Base-by-base conservation (phyloP, 64 coral and sea anemone genomes). In the Stichodactyla mertensii region DNA sequence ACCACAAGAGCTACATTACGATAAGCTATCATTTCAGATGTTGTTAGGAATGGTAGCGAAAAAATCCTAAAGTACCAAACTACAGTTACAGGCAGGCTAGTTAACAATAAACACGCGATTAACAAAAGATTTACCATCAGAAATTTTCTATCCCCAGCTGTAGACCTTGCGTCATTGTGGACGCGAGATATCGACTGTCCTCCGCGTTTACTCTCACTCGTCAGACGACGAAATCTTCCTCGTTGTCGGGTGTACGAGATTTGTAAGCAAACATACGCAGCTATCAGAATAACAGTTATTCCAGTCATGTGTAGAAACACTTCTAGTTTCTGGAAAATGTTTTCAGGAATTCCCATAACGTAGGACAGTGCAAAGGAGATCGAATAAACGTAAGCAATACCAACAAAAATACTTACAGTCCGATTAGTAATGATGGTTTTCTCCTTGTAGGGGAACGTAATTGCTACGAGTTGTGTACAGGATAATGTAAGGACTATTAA, bases 61-160 rank as follows among this genome's bases (percentile, higher is more conserved):
- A 52, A 71, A 19, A 77, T 11, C 24, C 69, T 74, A 8, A 13
- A 23, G 8, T 85, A 57, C 89, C 89, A 85, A 20, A 85, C 14
- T 11, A 90, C 28, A 9, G 71, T 62, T 0, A 55, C 61, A 6
- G 89, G 89, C 0, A 58, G 82, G 12, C 52, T 82, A 11, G 64
- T 71, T n/a, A 85, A 11, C 23, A 90, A 59, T 45, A 90, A 64
- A 23, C 83, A 77, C 14, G 16, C n/a, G 1, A 85, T 85, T 13
- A 85, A n/a, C 28, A 90, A 56, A 51, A 85, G 55, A 24, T 90
- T 85, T 23, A 90, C 89, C 14, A 56, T 85, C 2, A 85, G 84
- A 61, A 90, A 85, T 31, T 85, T 84, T 16, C 71, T 26, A 15
- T 71, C 13, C 19, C 71, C 22, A 14, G 52, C 13, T 52, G 23